Evolutionary conservation across 2,888 invertebrate species (phyloP).

Genomic region (Hofmannophila pseudospretella): DNA sequence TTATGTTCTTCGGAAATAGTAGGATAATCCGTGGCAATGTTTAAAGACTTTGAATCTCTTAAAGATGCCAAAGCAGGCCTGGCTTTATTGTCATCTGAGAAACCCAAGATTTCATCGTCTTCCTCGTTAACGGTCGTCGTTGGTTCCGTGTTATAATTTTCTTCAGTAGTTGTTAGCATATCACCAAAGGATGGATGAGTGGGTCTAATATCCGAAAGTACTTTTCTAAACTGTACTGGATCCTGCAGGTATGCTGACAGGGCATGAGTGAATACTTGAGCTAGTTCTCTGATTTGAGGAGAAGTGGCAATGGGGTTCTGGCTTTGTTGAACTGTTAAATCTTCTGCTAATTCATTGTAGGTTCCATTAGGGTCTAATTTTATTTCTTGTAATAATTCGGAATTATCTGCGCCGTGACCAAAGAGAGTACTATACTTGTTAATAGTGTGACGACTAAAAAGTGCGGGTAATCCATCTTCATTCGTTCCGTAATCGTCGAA

Average conservation of each 20-base stretch:
- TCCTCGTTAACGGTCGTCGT: conserved; percentile 81
- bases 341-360: conserved; percentile 66
- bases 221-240: conserved; percentile 87
- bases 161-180: conserved; percentile 51
- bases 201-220: conserved; percentile 86
- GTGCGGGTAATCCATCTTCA: conserved; percentile 73
- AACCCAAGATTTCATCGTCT: conserved; percentile 87
- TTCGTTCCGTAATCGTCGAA: conserved; percentile 57
- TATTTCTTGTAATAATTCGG: conserved; percentile 57
- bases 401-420: conserved; percentile 44
- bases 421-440: conserved; percentile 78
- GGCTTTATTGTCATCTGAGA: conserved; percentile 80
- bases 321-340: conserved; percentile 80
- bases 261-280: conserved; percentile 90
- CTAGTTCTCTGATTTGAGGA: conserved; percentile 86
- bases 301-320: conserved; percentile 79
- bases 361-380: conserved; percentile 61
- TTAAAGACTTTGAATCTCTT: conserved; percentile 66
- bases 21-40: conserved; percentile 41
- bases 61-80: conserved; percentile 34
- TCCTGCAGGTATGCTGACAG: conserved; percentile 89
- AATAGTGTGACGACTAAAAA: conserved; percentile 83
- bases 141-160: conserved; percentile 69
- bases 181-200: conserved; percentile 83
- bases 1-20: conserved; percentile 35